phyloP scores from a whole-genome alignment of 2,113 vertebrate genomes.

The Gasterosteus aculeatus region DNA sequence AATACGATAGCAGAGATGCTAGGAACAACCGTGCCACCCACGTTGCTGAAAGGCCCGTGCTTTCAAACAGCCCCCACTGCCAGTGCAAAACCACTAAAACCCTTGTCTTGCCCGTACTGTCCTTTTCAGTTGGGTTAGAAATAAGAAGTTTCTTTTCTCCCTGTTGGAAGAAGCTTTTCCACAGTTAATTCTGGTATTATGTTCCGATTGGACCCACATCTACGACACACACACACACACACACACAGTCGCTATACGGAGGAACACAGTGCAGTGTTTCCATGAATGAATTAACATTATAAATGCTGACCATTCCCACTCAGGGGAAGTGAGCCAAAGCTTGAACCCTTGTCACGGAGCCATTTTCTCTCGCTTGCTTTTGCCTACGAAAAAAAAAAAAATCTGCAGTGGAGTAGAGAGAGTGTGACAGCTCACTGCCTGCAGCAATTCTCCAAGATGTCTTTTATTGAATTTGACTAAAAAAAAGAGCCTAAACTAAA shows the following conservation, averaged over 20 bases:
- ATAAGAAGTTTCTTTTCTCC: constrained; percentile 78
- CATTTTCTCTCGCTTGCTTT: constrained; percentile 45
- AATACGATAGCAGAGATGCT: constrained; percentile 91
- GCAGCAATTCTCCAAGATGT: constrained; percentile 39
- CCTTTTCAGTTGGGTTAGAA: constrained; percentile 90
- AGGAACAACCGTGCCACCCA: constrained; percentile 95
- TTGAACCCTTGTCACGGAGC: constrained; percentile 56
- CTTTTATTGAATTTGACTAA: constrained; percentile 46
- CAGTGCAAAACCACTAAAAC: constrained; percentile 95
- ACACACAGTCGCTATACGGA: constrained; percentile 28
- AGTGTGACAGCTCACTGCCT: constrained; percentile 56
- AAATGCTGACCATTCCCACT: constrained; percentile 63
- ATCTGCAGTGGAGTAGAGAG: constrained; percentile 32
- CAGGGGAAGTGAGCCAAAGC: constrained; percentile 44
- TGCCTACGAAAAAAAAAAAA: constrained; percentile 20
- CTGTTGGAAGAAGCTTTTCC: constrained; percentile 63
- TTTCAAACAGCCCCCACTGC: constrained; percentile 94
- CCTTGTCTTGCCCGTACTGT: constrained; percentile 94
- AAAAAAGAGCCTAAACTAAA: constrained; percentile 56
- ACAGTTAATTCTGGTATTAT: constrained; percentile 70
- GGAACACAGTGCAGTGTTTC: constrained; percentile 61
- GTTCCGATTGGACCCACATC: constrained; percentile 52
- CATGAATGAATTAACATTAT: constrained; percentile 64
- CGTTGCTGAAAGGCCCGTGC: constrained; percentile 92
- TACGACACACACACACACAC: constrained; percentile 30